phyloP scores from a whole-genome alignment of 2,888 invertebrate species.

The Pterostichus niger region DNA sequence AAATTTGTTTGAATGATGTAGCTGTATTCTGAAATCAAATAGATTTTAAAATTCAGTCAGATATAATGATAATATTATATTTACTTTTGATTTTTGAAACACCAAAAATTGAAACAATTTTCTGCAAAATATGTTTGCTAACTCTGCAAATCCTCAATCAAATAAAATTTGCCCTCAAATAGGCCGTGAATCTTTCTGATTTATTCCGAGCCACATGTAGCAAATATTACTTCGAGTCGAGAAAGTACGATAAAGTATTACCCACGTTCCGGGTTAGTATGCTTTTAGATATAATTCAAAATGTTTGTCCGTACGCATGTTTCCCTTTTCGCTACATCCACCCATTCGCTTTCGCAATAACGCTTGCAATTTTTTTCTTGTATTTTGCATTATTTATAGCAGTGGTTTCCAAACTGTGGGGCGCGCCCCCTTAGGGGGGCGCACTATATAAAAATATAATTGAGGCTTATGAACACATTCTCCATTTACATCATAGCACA shows the following conservation, averaged over 20 bases:
- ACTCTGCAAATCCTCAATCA: background rate
- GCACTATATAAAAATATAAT: too few species aligned
- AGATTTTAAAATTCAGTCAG: too few species aligned
- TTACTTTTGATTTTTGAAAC: too few species aligned
- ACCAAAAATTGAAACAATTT: too few species aligned
- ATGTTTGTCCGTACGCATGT: conserved; percentile 12
- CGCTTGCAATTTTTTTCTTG: conserved; percentile 23
- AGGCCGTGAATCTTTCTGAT: conserved; percentile 10
- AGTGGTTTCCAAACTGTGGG: too few species aligned
- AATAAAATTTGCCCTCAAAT: conserved; percentile 8
- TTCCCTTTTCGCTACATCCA: background rate
- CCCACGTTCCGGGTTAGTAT: conserved; percentile 9
- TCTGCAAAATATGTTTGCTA: background rate
- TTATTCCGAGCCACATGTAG: background rate
- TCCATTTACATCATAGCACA: too few species aligned
- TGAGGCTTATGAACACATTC: too few species aligned
- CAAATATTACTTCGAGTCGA: conserved; percentile 22
- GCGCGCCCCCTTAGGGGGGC: too few species aligned
- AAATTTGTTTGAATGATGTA: too few species aligned
- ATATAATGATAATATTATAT: too few species aligned
- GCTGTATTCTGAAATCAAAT: too few species aligned
- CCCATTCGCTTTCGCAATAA: background rate
- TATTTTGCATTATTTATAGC: conserved; percentile 17
- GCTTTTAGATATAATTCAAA: conserved; percentile 2
- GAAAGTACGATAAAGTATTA: conserved; percentile 17